Conservation (phyloP, 2,113 vertebrate genomes). For the Rutilus rutilus region DNA sequence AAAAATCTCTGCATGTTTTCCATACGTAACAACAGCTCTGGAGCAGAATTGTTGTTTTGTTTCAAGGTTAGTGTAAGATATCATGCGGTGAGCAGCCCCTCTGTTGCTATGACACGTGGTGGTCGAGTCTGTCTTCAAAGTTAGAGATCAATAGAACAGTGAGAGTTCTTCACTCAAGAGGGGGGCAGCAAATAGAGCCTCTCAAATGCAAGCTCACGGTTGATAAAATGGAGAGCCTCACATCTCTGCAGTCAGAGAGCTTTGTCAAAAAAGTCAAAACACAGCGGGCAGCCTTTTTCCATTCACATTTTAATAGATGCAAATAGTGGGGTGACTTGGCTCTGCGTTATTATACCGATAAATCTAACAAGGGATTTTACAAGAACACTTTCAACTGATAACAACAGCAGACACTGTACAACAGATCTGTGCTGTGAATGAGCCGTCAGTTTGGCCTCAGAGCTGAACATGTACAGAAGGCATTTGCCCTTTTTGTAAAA, state of each 20-base stretch:
- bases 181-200: constrained; percentile 30
- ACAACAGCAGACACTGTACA: background rate
- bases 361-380: background rate
- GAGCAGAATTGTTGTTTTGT: background rate
- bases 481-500: background rate
- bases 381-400: background rate
- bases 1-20: background rate
- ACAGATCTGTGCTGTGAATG: background rate
- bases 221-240: constrained; percentile 22
- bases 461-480: background rate
- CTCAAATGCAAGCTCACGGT: constrained; percentile 32
- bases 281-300: background rate
- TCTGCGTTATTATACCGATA: background rate
- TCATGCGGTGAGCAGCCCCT: constrained; percentile 17
- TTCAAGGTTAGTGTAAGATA: background rate
- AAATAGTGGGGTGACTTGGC: background rate
- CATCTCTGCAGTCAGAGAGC: background rate
- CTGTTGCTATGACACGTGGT: constrained; percentile 46
- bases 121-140: constrained; percentile 46
- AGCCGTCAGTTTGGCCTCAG: background rate
- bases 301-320: constrained; percentile 5
- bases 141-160: constrained; percentile 50
- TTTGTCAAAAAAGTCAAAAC: constrained; percentile 10
- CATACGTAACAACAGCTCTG: background rate
- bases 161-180: constrained; percentile 22